A percentile compares a stretch with the other conserved stretches of the same genome.
phyloP scores from a whole-genome alignment of 1,140 invertebrate species.

The Diorhabda carinulata region DNA sequence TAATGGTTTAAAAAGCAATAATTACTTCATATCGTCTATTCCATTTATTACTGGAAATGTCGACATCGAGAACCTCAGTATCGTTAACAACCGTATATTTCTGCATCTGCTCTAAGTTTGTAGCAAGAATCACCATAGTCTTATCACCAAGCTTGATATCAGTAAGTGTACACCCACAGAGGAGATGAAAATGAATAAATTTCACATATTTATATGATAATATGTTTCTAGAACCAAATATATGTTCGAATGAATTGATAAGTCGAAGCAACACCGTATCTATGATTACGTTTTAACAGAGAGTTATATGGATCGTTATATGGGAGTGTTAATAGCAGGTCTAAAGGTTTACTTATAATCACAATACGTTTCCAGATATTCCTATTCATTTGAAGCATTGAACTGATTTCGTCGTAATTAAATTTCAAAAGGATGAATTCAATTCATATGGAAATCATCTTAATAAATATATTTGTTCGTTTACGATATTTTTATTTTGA shows the following conservation, averaged over 20 bases:
- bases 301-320: neutral
- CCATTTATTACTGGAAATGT: no score
- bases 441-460: no score
- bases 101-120: neutral
- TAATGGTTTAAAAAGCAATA: no score
- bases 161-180: conserved; percentile 1
- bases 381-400: no score
- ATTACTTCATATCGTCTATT: no score
- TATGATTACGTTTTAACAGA: neutral
- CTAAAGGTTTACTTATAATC: no score
- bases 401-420: no score
- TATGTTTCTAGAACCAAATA: neutral
- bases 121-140: neutral
- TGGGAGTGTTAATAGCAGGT: neutral
- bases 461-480: no score
- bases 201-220: neutral
- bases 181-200: conserved; percentile 1
- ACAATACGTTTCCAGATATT: no score
- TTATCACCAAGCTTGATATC: neutral
- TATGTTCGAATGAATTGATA: neutral
- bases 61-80: neutral
- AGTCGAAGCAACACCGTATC: neutral
- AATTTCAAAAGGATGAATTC: no score
- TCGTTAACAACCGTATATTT: neutral
- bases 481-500: no score